These are phyloP conservation scores for Poecilia picta DNA, from an alignment of 2,797 vertebrate species.

Conservation along the genomic window DNA sequence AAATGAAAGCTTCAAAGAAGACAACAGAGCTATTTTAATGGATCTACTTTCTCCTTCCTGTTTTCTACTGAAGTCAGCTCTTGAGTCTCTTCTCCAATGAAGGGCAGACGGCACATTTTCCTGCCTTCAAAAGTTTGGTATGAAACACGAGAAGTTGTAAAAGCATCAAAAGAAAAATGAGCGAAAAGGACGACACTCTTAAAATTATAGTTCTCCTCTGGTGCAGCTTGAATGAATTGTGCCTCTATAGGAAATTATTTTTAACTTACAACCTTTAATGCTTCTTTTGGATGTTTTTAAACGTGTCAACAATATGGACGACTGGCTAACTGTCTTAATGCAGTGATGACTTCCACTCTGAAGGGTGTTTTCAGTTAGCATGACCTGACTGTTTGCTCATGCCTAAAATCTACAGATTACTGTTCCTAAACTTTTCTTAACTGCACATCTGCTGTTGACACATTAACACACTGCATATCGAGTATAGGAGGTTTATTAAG, in stretches of 20 bases:
- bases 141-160: neutral
- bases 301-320: neutral
- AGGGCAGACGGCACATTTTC: neutral
- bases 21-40: neutral
- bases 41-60: neutral
- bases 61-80: neutral
- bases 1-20: neutral
- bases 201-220: neutral
- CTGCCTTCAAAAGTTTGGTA: neutral
- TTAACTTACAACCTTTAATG: neutral
- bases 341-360: neutral
- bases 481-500: conserved; percentile 61
- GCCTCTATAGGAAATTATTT: neutral
- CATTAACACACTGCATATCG: conserved; percentile 22
- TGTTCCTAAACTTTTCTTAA: neutral
- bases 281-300: neutral
- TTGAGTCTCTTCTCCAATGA: neutral
- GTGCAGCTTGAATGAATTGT: neutral
- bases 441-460: neutral
- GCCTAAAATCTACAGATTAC: neutral
- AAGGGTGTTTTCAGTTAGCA: neutral
- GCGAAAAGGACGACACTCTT: neutral
- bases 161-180: neutral
- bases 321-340: neutral
- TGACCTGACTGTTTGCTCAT: neutral